These are phyloP conservation scores for Watsonalla binaria DNA, from an alignment of 2,888 invertebrate genomes.

Conservation along the genomic window DNA sequence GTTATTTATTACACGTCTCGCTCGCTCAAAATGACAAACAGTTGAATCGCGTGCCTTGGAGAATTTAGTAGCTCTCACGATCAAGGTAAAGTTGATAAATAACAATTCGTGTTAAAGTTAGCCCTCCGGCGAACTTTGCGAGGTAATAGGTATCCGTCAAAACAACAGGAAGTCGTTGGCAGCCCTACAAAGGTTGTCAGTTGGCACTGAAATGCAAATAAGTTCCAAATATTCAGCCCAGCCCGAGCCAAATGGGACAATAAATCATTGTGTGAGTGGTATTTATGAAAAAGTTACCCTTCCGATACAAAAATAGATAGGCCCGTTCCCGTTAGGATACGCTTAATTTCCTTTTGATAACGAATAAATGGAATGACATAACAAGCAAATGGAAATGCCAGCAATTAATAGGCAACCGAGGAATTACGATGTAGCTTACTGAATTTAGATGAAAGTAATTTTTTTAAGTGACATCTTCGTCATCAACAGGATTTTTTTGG, in stretches of 20 bases:
- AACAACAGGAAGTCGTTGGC: slow-evolving; percentile 35
- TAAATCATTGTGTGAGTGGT: slow-evolving; percentile 30
- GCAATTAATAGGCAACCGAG: no score
- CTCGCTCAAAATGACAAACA: slow-evolving; percentile 30
- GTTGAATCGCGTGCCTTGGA: slow-evolving; percentile 31
- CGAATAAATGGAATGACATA: no score
- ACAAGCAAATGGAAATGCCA: no score
- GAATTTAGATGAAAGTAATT: no score
- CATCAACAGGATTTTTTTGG: no score
- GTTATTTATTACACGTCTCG: slow-evolving; percentile 1
- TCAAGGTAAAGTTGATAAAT: slow-evolving; percentile 30
- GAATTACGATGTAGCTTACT: no score
- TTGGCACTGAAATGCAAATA: slow-evolving; percentile 44
- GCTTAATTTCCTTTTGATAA: no score
- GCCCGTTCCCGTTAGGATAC: no score
- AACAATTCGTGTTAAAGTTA: slow-evolving; percentile 21
- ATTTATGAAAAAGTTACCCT: neutral
- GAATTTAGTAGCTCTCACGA: slow-evolving; percentile 28
- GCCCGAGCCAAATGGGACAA: slow-evolving; percentile 45
- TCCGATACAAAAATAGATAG: no score
- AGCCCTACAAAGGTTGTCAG: slow-evolving; percentile 39
- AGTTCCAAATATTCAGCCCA: slow-evolving; percentile 28
- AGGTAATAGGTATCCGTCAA: slow-evolving; percentile 26
- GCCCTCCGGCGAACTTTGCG: slow-evolving; percentile 18
- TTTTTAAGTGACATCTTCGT: no score